Evolutionary conservation across 2,888 invertebrate species (phyloP), one percentile per base, ranked within the genome.

Genomic region (Drepana falcataria): DNA sequence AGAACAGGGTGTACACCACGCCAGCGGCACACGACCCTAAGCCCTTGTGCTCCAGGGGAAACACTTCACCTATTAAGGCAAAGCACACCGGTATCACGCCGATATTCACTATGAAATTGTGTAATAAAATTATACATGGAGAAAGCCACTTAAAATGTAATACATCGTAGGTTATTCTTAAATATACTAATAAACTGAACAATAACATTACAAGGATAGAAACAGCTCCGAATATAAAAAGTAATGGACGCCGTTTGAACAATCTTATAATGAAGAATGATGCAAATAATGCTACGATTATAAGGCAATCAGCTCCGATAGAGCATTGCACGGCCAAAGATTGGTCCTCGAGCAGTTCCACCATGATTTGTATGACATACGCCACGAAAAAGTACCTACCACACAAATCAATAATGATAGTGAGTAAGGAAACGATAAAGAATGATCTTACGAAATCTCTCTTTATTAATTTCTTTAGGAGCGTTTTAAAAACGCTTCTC

Each of bases 31-130:
- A 69, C 3, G 65, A 63, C 33, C 74, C 78, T 6, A 63, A 48
- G 1, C 77, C 77, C 56, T 72, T 81, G 40, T 73, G 63, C 47
- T 78, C 73, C 37, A 82, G 60, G 7, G 81, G 79, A 58, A 79
- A 74, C 48, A 80, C 61, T 67, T 82, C 82, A 0, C 73, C 67
- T 2, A 68, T 55, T 35, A 79, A 49, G 1, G 67, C 57, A 66
- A 69, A 79, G 2, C 64, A 54, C 2, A 72, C 56, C 2, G 80
- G 77, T n/a, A 71, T 59, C 1, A 80, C 35, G 33, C 78, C 68
- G 3, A 74, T 37, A 55, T 72, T 68, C 0, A 68, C 61, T 0
- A 75, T 44, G 48, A 77, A 69, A 53, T 57, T 65, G 40, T 73
- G 69, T 2, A 75, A 53, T 4, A 80, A 54, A 47, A 80, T 60